Conservation (phyloP, 2,888 invertebrate species). For the Diplolepis rosae region DNA sequence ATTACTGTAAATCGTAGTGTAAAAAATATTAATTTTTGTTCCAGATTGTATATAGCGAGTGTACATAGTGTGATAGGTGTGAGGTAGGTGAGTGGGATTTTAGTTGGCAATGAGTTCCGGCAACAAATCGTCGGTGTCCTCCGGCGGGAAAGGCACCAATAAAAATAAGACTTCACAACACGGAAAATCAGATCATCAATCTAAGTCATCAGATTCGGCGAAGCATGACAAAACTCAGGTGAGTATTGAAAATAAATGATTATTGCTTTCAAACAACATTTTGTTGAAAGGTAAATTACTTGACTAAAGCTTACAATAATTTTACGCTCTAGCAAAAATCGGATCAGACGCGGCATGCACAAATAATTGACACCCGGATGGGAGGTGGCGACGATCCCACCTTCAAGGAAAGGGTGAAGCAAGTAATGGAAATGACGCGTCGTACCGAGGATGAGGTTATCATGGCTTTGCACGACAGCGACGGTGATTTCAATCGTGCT, state of each 20-base stretch:
- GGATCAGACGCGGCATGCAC: constrained; percentile 89
- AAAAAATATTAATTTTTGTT: constrained; percentile 66
- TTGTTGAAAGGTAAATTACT: not conserved
- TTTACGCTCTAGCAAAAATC: constrained; percentile 80
- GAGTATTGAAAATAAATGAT: constrained; percentile 29
- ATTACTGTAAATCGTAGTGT: constrained; percentile 5
- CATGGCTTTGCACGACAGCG: constrained; percentile 93
- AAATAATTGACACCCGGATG: constrained; percentile 84
- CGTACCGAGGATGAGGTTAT: constrained; percentile 93
- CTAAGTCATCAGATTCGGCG: constrained; percentile 67
- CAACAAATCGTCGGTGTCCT: constrained; percentile 70
- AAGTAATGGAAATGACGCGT: constrained; percentile 92
- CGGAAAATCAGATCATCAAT: constrained; percentile 69
- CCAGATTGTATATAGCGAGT: constrained; percentile 87
- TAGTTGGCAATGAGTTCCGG: constrained; percentile 71
- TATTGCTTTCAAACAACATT: not conserved
- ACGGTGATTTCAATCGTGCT: constrained; percentile 90
- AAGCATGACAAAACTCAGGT: constrained; percentile 71
- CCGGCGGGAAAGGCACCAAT: constrained; percentile 65
- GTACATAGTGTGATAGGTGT: constrained; percentile 82
- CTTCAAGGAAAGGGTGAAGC: constrained; percentile 82
- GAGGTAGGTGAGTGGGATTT: constrained; percentile 64
- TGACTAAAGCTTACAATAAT: constrained; percentile 27
- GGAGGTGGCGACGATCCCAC: constrained; percentile 79
- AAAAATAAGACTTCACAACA: constrained; percentile 70